These are phyloP conservation scores for Epinotia demarniana DNA, from an alignment of 2,888 invertebrate genomes.

Conservation along the genomic window DNA sequence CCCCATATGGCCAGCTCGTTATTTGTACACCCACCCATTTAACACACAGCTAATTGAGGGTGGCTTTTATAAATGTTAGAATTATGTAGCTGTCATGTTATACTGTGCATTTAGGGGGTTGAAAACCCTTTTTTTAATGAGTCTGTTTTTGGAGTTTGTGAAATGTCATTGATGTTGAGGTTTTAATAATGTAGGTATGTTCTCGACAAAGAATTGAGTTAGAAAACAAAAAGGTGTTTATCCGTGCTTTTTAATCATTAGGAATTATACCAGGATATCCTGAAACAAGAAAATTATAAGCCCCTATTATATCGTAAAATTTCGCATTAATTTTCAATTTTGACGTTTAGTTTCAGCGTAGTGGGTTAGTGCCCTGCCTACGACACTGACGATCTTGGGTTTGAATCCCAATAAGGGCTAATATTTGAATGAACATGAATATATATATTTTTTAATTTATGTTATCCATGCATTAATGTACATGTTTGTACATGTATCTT, in stretches of 20 bases:
- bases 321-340: not conserved
- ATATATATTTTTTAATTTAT: too few species aligned
- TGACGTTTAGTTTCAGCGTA: too few species aligned
- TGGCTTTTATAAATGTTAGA: slow-evolving; percentile 24
- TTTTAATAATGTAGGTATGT: too few species aligned
- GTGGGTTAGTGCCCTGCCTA: too few species aligned
- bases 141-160: not conserved
- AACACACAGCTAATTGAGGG: slow-evolving; percentile 27
- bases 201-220: too few species aligned
- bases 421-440: too few species aligned
- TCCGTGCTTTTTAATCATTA: not conserved
- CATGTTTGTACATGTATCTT: too few species aligned
- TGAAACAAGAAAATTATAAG: too few species aligned
- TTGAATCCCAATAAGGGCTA: too few species aligned
- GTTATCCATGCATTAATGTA: too few species aligned
- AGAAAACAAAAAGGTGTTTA: too few species aligned
- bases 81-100: slow-evolving; percentile 29
- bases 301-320: not conserved
- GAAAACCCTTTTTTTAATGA: slow-evolving; percentile 1
- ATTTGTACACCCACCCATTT: slow-evolving; percentile 14
- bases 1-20: slow-evolving; percentile 30
- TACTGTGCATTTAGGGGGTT: not conserved
- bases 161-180: slow-evolving; percentile 1
- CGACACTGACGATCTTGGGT: too few species aligned
- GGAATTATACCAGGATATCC: not conserved